phyloP scores from a whole-genome alignment of 2,113 vertebrate species.

The Myrmecophaga tridactyla region DNA sequence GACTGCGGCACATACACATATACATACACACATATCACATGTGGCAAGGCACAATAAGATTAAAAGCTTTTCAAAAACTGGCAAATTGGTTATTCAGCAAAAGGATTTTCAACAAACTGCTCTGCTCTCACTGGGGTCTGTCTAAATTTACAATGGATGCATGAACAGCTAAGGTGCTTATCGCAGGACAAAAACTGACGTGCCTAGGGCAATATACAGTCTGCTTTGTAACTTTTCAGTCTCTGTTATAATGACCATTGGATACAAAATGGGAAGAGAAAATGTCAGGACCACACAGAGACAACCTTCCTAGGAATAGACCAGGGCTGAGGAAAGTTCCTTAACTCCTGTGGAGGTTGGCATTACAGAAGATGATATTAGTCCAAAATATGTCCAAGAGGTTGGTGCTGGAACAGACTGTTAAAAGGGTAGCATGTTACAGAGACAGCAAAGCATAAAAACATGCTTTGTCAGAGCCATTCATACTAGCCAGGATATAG shows the following conservation, averaged over 20 bases:
- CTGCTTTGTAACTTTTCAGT: neutral
- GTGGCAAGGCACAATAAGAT: neutral
- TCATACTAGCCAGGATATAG: neutral
- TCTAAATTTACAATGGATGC: neutral
- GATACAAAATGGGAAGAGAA: neutral
- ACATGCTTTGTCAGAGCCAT: neutral
- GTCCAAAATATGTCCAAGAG: too few species aligned
- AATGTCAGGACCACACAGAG: too few species aligned
- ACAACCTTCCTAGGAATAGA: neutral
- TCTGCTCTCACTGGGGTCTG: neutral
- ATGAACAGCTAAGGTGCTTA: neutral
- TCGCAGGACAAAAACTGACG: neutral
- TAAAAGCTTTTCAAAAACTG: neutral
- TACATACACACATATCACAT: neutral
- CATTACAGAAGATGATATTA: too few species aligned
- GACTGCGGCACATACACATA: neutral
- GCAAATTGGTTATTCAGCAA: neutral
- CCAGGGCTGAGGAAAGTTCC: neutral
- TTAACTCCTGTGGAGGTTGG: neutral
- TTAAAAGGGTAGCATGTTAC: too few species aligned
- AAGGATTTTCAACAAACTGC: neutral
- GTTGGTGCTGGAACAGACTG: too few species aligned
- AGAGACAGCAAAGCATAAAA: too few species aligned
- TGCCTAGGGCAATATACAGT: neutral
- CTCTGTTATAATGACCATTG: neutral